phyloP scores from a whole-genome alignment of 2,888 invertebrate genomes.

The Mycalesis mineus region DNA sequence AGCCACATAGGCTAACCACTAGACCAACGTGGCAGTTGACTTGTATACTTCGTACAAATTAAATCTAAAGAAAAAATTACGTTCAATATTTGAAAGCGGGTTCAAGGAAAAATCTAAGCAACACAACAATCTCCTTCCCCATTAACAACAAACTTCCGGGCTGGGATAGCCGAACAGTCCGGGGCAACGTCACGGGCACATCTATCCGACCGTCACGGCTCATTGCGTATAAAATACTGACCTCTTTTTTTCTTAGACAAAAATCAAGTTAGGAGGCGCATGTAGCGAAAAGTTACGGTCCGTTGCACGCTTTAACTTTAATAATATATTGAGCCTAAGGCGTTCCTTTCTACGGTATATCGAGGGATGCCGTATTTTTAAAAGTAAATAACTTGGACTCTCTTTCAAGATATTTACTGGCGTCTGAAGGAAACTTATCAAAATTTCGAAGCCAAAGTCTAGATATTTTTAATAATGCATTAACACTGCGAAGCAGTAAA shows the following conservation, averaged over 20 bases:
- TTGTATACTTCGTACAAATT: no score
- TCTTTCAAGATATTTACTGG: no score
- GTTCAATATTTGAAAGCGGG: no score
- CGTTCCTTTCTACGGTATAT: background rate
- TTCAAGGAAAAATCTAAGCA: background rate
- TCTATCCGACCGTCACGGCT: conserved; percentile 6
- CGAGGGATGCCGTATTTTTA: background rate
- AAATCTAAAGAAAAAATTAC: no score
- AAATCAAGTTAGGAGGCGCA: conserved; percentile 11
- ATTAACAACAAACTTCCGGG: background rate
- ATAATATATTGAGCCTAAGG: conserved; percentile 1
- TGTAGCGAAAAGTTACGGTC: conserved; percentile 3
- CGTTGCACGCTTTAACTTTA: conserved; percentile 9
- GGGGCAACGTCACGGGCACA: background rate
- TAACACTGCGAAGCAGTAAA: no score
- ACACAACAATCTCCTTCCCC: background rate
- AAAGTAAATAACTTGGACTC: background rate
- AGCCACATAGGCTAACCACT: no score
- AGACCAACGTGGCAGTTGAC: no score
- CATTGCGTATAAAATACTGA: conserved; percentile 16
- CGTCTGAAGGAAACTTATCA: no score
- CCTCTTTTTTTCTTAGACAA: conserved; percentile 13
- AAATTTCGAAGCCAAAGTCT: no score
- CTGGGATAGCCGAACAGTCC: background rate
- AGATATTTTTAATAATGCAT: no score